phyloP scores from a whole-genome alignment of 35 echinoderm and acorn worm species.

The Strongylocentrotus purpuratus region DNA sequence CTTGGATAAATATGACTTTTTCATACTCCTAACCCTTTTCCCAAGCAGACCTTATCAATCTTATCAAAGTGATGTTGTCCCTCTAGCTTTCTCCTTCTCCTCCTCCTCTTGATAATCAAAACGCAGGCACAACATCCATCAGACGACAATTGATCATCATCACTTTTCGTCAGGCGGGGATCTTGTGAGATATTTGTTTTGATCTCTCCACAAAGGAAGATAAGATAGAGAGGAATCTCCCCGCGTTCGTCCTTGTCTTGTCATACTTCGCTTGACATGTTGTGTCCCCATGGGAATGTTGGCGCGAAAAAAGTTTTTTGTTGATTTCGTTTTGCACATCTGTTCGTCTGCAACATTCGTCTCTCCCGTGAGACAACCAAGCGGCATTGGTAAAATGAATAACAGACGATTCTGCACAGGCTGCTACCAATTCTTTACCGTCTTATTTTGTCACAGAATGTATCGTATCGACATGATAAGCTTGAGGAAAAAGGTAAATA shows the following conservation, averaged over 20 bases:
- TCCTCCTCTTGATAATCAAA: not conserved
- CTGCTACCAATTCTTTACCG: not conserved
- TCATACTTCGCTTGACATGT: not conserved
- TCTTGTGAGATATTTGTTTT: constrained; percentile 12
- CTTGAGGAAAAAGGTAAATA: not conserved
- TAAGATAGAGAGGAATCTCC: not conserved
- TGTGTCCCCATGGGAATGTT: not conserved
- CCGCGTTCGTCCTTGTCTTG: not conserved
- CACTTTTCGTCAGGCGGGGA: constrained; percentile 14
- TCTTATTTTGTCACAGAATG: not conserved
- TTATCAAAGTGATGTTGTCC: not conserved
- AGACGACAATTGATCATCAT: constrained; percentile 12
- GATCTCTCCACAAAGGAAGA: not conserved
- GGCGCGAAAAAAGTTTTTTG: not conserved
- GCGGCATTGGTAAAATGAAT: not conserved
- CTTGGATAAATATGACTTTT: not conserved
- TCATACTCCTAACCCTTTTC: too few species aligned
- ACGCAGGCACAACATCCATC: not conserved
- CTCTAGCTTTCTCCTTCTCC: not conserved
- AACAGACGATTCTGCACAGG: not conserved
- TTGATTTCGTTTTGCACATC: not conserved
- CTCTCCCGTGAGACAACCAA: not conserved
- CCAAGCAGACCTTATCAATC: not conserved
- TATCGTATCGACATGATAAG: not conserved
- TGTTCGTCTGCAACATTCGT: not conserved